Percentiles rank a stretch among this genome's conserved stretches.
Evolutionary conservation across 2,888 invertebrate species (phyloP).

Genomic region (Yponomeuta cagnagella): DNA sequence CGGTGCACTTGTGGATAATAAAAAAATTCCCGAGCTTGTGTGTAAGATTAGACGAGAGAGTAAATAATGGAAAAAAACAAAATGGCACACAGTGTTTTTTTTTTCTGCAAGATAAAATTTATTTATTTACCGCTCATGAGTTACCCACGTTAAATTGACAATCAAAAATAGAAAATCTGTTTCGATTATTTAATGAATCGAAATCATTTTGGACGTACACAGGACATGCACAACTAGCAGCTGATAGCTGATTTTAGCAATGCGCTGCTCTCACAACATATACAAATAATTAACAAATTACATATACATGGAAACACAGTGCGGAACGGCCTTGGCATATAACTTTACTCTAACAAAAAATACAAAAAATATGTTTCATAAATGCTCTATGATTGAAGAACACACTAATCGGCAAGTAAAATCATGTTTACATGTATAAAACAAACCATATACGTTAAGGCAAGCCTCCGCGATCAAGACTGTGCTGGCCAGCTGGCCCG

Average conservation of each 20-base stretch:
- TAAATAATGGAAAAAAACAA: too few species aligned
- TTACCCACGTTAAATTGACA: neutral
- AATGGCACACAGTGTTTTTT: too few species aligned
- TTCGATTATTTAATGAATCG: neutral
- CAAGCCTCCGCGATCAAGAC: neutral
- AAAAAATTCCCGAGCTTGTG: too few species aligned
- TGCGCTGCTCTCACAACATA: neutral
- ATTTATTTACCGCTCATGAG: neutral
- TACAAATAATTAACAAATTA: neutral
- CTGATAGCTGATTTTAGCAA: neutral
- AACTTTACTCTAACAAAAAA: neutral
- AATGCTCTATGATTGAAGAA: neutral
- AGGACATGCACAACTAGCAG: neutral
- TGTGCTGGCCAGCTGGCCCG: too few species aligned
- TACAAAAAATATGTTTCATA: neutral
- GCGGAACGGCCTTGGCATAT: neutral
- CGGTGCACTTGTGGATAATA: too few species aligned
- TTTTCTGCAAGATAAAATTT: too few species aligned
- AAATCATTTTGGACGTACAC: neutral
- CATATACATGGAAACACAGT: slow-evolving; percentile 1
- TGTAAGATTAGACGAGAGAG: too few species aligned
- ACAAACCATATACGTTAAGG: neutral
- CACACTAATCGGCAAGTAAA: neutral
- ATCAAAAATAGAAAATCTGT: neutral
- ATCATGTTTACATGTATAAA: slow-evolving; percentile 2